Percentiles rank a stretch among this genome's conserved stretches.
phyloP scores from a whole-genome alignment of 2,888 invertebrate genomes.

The Nysson spinosus region DNA sequence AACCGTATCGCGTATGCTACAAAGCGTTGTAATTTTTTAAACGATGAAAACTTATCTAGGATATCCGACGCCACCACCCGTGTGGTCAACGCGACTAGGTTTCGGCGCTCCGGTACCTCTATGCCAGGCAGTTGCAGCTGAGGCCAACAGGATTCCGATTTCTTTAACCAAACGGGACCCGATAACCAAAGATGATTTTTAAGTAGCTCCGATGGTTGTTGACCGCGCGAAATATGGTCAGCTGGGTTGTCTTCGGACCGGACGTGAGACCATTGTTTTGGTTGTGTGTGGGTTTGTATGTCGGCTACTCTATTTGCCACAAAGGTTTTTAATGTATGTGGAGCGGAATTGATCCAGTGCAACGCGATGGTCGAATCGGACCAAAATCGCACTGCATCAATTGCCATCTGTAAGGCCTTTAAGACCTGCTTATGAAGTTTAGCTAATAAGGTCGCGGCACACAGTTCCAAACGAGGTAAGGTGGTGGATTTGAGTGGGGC shows the following conservation, averaged over 20 bases:
- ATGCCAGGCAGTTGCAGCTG: too few relatives aligned
- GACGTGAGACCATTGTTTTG: background rate
- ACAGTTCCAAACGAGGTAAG: background rate
- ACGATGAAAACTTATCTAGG: too few relatives aligned
- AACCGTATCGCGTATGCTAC: too few relatives aligned
- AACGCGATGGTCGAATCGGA: background rate
- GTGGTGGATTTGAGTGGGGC: background rate
- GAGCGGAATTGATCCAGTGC: background rate
- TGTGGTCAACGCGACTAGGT: too few relatives aligned
- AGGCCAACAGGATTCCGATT: too few relatives aligned
- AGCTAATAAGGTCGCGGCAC: background rate
- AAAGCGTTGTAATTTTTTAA: too few relatives aligned
- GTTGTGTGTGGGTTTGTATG: background rate
- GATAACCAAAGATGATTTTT: background rate
- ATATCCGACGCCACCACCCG: too few relatives aligned
- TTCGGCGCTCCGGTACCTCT: too few relatives aligned
- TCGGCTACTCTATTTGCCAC: background rate
- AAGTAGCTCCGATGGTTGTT: background rate
- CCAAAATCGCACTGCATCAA: background rate
- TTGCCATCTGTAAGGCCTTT: background rate
- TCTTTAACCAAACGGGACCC: too few relatives aligned
- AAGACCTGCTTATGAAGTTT: background rate
- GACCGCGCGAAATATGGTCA: background rate
- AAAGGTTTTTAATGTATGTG: background rate
- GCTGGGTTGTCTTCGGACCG: background rate